Base-by-base conservation (phyloP, 92 coral and sea anemone species). In the Parazoanthus atlanticus region DNA sequence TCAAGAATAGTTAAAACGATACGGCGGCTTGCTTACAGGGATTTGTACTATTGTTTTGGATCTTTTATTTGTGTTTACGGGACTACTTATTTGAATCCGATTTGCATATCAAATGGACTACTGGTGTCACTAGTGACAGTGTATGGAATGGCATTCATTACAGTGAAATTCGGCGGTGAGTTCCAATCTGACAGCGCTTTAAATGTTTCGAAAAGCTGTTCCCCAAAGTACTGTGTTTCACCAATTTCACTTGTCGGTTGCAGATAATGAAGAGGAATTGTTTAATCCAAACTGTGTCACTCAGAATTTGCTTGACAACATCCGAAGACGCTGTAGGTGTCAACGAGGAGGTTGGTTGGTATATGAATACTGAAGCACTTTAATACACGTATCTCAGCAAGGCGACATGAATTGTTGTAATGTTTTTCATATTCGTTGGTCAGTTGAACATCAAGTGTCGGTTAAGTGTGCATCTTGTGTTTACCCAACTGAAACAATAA, bases 101-200 rank as follows among this genome's bases (percentile, higher is more conserved):
- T 65, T n/a, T 64, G 74, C 74, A 58, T 58, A 32, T 67, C 76
- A 12, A 82, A 17, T 36, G 10, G 23, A 43, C 5, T 25, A 11
- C 11, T 36, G 25, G 41, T 52, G 69, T 61, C 69, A 23, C 69
- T 61, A 25, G 69, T 61, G 69, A 6, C n/a, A 5, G 78, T 19
- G 26, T 33, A 43, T 19, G 28, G 31, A 15, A 95, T 95, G 98
- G 93, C 94, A 2, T 95, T 95, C 25, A 95, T 95, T 36, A 93
- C 98, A 15, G 98, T 95, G 46, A 91, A 92, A 54, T 95, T 95
- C 89, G 98, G 98, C 56, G 98, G 98, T 95, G 88, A 26, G 86
- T 82, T 73, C 32, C 70, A 28, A 4, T 2, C 28, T 16, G 47
- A 17, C 15, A 17, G 36, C 54, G 16, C 40, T 0, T 1, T 31